phyloP scores from a whole-genome alignment of 2,113 vertebrate genomes.

The Promerops cafer region DNA sequence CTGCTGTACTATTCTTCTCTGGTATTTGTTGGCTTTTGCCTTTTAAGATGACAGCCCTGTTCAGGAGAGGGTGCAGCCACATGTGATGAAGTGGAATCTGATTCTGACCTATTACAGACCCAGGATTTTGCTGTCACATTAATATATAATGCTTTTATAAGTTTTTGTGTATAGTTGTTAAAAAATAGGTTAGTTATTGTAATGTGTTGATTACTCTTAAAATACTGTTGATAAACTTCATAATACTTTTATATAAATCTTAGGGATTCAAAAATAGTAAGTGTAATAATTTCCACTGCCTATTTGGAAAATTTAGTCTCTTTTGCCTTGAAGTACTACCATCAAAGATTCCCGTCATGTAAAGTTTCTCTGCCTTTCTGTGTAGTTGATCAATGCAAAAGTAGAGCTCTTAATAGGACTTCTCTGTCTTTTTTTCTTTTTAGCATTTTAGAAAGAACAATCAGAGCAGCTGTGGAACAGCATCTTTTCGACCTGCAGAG shows the following conservation, averaged over 20 bases:
- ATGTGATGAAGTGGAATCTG: background rate
- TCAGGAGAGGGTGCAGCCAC: background rate
- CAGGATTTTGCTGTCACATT: background rate
- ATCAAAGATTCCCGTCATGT: background rate
- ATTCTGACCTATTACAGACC: background rate
- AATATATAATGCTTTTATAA: background rate
- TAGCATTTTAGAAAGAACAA: constrained; percentile 88
- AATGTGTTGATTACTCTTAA: background rate
- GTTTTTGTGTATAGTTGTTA: background rate
- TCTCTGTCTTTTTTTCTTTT: background rate
- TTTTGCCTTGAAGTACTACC: background rate
- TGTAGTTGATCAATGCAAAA: background rate
- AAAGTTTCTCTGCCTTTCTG: background rate
- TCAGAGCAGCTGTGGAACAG: constrained; percentile 90
- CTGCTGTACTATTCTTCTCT: too few species aligned
- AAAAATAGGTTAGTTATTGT: background rate
- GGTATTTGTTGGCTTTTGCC: background rate
- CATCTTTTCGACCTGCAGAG: constrained; percentile 89
- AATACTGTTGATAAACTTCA: background rate
- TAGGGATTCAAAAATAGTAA: background rate
- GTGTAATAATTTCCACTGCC: background rate
- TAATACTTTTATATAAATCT: background rate
- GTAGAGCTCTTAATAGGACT: background rate
- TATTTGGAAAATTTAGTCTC: background rate
- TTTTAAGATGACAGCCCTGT: background rate